Percentiles rank a stretch among this genome's conserved stretches.
phyloP scores from a whole-genome alignment of 1,140 invertebrate genomes.

The Drosophila ercepeae region DNA sequence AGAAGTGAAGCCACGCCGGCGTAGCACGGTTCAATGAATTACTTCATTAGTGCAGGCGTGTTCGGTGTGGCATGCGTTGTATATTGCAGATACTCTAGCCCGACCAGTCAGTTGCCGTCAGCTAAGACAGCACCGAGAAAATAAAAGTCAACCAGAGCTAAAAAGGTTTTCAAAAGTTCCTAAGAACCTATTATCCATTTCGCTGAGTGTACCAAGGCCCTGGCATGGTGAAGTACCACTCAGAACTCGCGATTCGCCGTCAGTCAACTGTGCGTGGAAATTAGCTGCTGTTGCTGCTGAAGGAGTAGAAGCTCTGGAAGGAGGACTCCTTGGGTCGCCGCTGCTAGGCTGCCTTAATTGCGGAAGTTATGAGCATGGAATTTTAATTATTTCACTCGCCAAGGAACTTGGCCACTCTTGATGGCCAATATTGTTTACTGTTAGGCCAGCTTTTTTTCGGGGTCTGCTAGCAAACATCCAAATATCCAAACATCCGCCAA shows the following conservation, averaged over 20 bases:
- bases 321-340: slow-evolving; percentile 26
- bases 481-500: slow-evolving; percentile 59
- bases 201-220: slow-evolving; percentile 17
- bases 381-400: slow-evolving; percentile 77
- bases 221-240: slow-evolving; percentile 45
- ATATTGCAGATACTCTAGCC: slow-evolving; percentile 57
- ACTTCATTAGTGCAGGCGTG: slow-evolving; percentile 82
- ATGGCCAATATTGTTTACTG: slow-evolving; percentile 57
- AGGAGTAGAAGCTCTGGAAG: background rate
- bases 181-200: background rate
- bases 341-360: slow-evolving; percentile 63
- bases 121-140: slow-evolving; percentile 9
- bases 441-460: slow-evolving; percentile 41
- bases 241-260: slow-evolving; percentile 44
- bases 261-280: slow-evolving; percentile 76
- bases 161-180: background rate
- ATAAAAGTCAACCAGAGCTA: background rate
- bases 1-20: slow-evolving; percentile 41
- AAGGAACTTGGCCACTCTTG: slow-evolving; percentile 1
- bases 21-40: slow-evolving; percentile 83
- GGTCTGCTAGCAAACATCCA: background rate
- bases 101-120: slow-evolving; percentile 24
- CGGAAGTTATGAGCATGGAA: slow-evolving; percentile 81
- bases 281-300: slow-evolving; percentile 61
- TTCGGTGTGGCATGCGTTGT: slow-evolving; percentile 70